phyloP scores from a whole-genome alignment of 1,140 invertebrate genomes.

The Onthophagus taurus region DNA sequence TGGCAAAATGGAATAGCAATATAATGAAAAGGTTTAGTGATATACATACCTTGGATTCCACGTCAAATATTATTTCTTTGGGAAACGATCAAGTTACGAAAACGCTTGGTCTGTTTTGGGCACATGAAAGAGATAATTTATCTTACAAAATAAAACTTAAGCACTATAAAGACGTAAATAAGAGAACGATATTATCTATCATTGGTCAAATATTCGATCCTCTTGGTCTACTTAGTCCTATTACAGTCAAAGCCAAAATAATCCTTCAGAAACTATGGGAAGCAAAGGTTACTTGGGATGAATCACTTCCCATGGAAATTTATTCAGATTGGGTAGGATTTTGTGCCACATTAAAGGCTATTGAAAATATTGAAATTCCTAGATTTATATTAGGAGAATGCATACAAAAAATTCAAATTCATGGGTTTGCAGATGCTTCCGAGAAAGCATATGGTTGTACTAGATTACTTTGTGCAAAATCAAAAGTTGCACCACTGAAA shows the following conservation, averaged over 20 bases:
- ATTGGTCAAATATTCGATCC: slow-evolving; percentile 13
- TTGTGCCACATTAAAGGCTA: neutral
- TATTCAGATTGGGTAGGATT: slow-evolving; percentile 1
- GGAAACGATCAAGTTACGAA: neutral
- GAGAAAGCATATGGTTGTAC: slow-evolving; percentile 29
- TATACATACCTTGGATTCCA: slow-evolving; percentile 23
- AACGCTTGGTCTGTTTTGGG: slow-evolving; percentile 8
- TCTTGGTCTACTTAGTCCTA: slow-evolving; percentile 9
- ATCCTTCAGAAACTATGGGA: slow-evolving; percentile 13
- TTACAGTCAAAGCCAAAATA: slow-evolving; percentile 9
- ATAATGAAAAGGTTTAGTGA: neutral
- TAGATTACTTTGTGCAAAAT: slow-evolving; percentile 27
- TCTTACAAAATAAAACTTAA: neutral
- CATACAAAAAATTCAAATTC: slow-evolving; percentile 13
- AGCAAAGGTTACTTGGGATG: slow-evolving; percentile 10
- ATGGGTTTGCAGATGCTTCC: slow-evolving; percentile 36
- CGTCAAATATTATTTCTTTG: slow-evolving; percentile 6
- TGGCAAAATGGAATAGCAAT: slow-evolving; percentile 3
- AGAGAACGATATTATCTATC: slow-evolving; percentile 7
- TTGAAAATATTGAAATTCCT: slow-evolving; percentile 1
- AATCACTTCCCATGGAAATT: neutral
- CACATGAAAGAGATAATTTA: slow-evolving; percentile 2
- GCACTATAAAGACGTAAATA: slow-evolving; percentile 3
- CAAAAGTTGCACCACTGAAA: slow-evolving; percentile 30
- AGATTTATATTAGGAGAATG: neutral